Percentiles rank a stretch among this genome's conserved stretches.
Evolutionary conservation across 1,140 invertebrate genomes (phyloP).

Genomic region (Diorhabda sublineata): DNA sequence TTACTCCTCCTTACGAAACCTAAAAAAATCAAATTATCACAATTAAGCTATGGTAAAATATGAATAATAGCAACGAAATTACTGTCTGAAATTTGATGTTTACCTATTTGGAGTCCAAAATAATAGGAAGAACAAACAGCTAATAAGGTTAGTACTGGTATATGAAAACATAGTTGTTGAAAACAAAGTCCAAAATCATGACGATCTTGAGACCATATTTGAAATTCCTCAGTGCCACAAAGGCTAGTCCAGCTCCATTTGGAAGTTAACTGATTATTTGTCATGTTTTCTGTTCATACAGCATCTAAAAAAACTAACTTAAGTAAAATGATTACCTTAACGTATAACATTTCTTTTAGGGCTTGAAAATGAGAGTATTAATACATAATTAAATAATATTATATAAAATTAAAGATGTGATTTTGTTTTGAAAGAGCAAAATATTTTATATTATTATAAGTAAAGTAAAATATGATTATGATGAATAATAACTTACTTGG

Average conservation of each 20-base stretch:
- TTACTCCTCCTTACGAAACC: background rate
- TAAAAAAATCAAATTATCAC: background rate
- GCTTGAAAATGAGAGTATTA: no score
- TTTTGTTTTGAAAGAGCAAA: no score
- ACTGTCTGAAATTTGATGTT: constrained; percentile 51
- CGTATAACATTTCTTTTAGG: no score
- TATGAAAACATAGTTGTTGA: constrained; percentile 68
- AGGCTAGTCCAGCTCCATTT: constrained; percentile 70
- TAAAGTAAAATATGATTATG: no score
- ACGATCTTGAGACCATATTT: constrained; percentile 59
- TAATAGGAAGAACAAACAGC: constrained; percentile 72
- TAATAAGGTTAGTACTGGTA: constrained; percentile 60
- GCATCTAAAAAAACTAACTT: background rate
- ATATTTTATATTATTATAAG: no score
- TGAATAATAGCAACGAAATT: background rate
- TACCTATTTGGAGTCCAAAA: constrained; percentile 51
- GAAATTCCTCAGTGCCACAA: constrained; percentile 62
- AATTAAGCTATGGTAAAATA: background rate
- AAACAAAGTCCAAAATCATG: constrained; percentile 77
- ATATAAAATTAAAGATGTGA: no score
- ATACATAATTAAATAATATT: no score
- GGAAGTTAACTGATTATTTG: background rate
- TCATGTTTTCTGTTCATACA: background rate
- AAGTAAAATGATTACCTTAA: no score
- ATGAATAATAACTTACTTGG: no score